A percentile compares a stretch with the other conserved stretches of the same genome.
These are phyloP conservation scores for Eugnorisma glareosa DNA, from an alignment of 2,888 invertebrate species.

Conservation along the genomic window DNA sequence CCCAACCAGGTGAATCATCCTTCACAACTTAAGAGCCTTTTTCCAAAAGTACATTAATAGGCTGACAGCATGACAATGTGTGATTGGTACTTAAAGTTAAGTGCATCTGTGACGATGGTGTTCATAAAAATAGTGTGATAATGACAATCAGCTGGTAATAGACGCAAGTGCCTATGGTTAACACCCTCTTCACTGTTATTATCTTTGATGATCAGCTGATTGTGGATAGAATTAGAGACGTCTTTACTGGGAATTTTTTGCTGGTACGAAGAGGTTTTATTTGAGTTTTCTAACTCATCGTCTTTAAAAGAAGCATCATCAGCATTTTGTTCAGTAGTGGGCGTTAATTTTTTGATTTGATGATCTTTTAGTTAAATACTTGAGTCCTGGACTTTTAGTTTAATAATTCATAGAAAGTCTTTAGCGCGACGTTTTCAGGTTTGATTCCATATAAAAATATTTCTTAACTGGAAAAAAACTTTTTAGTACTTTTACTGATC, in stretches of 20 bases:
- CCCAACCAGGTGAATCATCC: not conserved
- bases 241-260: not conserved
- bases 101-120: conserved; percentile 34
- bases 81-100: conserved; percentile 25
- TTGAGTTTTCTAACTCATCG: not conserved
- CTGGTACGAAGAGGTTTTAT: not conserved
- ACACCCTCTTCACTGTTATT: conserved; percentile 24
- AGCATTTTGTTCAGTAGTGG: not conserved
- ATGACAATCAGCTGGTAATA: conserved; percentile 39
- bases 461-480: not conserved
- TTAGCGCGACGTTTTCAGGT: too few relatives aligned
- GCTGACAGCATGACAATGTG: conserved; percentile 12
- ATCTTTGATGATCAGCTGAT: conserved; percentile 41
- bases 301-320: not conserved
- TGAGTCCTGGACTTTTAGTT: too few relatives aligned
- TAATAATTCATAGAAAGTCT: too few relatives aligned
- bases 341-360: not conserved
- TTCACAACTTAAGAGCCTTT: conserved; percentile 1
- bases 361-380: not conserved
- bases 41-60: conserved; percentile 4
- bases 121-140: conserved; percentile 45
- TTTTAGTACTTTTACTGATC: not conserved
- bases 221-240: conserved; percentile 17
- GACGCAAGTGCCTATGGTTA: conserved; percentile 26
- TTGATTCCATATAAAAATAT: not conserved